A percentile compares a stretch with the other conserved stretches of the same genome.
Conservation (phyloP, 1,140 invertebrate species). For the Bombus confusus region DNA sequence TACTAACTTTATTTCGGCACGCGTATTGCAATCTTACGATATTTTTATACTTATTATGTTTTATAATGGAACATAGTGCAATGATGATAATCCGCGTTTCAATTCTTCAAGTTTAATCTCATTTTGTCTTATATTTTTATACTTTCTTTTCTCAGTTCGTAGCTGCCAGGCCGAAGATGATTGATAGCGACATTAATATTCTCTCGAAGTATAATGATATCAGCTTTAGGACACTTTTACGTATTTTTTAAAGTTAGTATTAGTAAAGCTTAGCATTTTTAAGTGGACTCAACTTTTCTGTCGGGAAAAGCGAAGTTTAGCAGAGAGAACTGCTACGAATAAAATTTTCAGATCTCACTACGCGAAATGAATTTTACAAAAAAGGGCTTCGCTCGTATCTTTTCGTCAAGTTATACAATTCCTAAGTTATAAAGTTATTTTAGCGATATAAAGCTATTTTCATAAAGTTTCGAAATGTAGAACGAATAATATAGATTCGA, state of each 20-base stretch:
- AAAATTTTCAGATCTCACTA: no score
- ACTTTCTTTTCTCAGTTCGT: background rate
- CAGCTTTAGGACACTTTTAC: background rate
- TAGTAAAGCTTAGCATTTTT: no score
- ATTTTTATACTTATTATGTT: background rate
- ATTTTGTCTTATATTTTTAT: background rate
- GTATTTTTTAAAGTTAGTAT: background rate
- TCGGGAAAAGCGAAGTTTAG: no score
- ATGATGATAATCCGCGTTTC: background rate
- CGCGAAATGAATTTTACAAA: no score
- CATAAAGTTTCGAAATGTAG: background rate
- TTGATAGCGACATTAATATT: background rate
- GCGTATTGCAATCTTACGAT: background rate
- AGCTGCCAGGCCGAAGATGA: background rate
- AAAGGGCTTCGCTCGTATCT: no score
- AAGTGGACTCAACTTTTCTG: no score
- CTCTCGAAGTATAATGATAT: background rate
- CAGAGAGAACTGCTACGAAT: no score
- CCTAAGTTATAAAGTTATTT: no score
- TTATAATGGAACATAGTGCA: background rate
- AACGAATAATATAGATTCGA: background rate
- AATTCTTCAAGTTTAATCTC: background rate
- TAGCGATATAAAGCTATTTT: no score
- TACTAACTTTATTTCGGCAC: background rate
- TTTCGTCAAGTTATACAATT: no score